Conservation (phyloP, 2,797 vertebrate genomes). For the Lerista edwardsae region DNA sequence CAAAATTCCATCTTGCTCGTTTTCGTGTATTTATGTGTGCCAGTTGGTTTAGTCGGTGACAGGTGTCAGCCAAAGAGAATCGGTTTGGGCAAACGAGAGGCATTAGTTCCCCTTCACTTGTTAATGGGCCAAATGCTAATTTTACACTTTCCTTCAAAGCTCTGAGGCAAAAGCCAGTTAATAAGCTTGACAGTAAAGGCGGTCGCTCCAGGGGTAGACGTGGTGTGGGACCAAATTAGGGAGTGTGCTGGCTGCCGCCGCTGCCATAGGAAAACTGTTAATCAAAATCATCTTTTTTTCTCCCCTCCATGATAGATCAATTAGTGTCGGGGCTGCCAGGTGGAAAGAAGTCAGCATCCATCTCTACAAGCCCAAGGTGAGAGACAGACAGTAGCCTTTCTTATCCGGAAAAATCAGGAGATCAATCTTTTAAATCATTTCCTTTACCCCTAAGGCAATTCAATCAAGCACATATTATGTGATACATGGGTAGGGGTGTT, state of each 20-base stretch:
- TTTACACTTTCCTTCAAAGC: constrained; percentile 5
- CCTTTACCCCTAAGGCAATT: constrained; percentile 33
- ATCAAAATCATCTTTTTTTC: background rate
- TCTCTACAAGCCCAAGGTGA: background rate
- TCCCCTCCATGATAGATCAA: background rate
- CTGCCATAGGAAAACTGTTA: background rate
- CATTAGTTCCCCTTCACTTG: constrained; percentile 18
- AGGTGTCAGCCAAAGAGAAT: background rate
- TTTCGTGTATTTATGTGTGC: background rate
- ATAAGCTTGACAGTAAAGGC: background rate
- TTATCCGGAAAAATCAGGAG: constrained; percentile 8
- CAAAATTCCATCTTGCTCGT: background rate
- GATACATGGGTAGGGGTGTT: background rate
- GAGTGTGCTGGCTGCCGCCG: background rate
- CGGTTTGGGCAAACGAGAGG: background rate
- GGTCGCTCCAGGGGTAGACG: background rate
- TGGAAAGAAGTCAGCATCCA: background rate
- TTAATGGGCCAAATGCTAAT: constrained; percentile 19
- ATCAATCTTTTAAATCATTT: constrained; percentile 19
- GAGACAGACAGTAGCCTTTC: background rate
- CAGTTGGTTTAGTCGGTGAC: background rate
- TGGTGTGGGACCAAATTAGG: background rate
- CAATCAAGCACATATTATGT: constrained; percentile 5
- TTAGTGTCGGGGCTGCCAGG: background rate
- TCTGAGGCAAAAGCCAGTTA: background rate